phyloP scores from a whole-genome alignment of 2,888 invertebrate genomes.

The Cryptus viduatorius region DNA sequence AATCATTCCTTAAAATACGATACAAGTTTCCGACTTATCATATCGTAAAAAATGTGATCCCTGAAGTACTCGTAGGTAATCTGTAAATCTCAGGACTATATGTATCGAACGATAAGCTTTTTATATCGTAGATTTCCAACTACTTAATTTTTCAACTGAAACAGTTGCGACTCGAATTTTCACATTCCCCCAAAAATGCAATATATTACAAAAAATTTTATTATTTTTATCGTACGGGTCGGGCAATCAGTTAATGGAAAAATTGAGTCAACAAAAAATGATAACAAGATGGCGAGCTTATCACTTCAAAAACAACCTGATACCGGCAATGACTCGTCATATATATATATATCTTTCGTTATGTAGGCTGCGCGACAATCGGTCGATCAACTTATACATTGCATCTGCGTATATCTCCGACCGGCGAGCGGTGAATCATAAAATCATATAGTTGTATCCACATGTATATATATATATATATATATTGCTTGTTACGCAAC shows the following conservation, averaged over 20 bases:
- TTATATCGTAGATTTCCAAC: too few relatives aligned
- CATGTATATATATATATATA: not conserved
- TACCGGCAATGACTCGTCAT: not conserved
- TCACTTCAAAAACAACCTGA: not conserved
- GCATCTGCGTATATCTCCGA: constrained; percentile 7
- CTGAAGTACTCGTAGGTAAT: too few relatives aligned
- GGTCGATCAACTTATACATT: constrained; percentile 19
- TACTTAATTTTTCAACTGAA: not conserved
- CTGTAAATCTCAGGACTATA: too few relatives aligned
- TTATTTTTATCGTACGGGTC: not conserved
- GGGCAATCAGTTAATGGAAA: not conserved
- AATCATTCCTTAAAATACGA: too few relatives aligned
- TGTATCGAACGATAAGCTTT: too few relatives aligned
- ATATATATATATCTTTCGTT: not conserved
- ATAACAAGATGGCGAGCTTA: not conserved
- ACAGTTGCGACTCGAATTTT: not conserved
- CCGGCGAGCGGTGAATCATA: constrained; percentile 17
- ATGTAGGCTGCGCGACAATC: not conserved
- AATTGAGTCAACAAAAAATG: not conserved
- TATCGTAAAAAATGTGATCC: too few relatives aligned
- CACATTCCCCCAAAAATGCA: not conserved
- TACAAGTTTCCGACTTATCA: too few relatives aligned
- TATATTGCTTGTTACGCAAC: constrained; percentile 15
- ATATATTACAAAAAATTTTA: not conserved
- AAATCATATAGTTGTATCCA: not conserved